These are phyloP conservation scores for Penelope pileata DNA, from an alignment of 2,113 vertebrate species.

Conservation along the genomic window DNA sequence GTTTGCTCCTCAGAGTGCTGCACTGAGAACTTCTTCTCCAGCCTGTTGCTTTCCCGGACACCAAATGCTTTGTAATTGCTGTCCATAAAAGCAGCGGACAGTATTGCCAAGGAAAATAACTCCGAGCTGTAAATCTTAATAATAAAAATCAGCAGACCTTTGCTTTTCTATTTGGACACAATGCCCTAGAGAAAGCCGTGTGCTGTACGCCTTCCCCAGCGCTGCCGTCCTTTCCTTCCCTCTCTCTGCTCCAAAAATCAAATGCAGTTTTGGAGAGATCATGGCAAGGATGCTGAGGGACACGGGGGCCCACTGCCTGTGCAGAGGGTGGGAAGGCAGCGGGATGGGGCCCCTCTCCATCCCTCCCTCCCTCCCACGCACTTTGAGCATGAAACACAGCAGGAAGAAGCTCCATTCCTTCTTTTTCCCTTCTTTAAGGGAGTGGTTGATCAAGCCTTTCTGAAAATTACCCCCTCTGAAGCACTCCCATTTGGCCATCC, in stretches of 20 bases:
- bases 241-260: background rate
- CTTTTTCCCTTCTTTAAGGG: background rate
- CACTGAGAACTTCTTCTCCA: background rate
- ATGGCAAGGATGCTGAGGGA: background rate
- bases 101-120: constrained; percentile 64
- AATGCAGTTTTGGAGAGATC: background rate
- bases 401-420: background rate
- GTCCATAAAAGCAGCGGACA: constrained; percentile 49
- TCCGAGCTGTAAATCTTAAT: constrained; percentile 63
- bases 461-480: background rate
- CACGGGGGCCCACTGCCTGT: background rate
- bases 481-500: accelerated
- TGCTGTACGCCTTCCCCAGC: background rate
- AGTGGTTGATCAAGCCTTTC: background rate
- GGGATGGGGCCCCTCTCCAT: background rate
- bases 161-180: constrained; percentile 3
- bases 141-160: constrained; percentile 50
- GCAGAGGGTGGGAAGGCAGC: background rate
- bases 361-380: no score
- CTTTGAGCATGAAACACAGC: background rate
- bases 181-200: background rate
- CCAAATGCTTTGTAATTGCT: constrained; percentile 55
- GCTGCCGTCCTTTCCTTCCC: background rate
- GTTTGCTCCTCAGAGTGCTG: constrained; percentile 3
- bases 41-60: constrained; percentile 60